Evolutionary conservation across 2,797 vertebrate genomes (phyloP).

Genomic region (Sebastes nivosus): DNA sequence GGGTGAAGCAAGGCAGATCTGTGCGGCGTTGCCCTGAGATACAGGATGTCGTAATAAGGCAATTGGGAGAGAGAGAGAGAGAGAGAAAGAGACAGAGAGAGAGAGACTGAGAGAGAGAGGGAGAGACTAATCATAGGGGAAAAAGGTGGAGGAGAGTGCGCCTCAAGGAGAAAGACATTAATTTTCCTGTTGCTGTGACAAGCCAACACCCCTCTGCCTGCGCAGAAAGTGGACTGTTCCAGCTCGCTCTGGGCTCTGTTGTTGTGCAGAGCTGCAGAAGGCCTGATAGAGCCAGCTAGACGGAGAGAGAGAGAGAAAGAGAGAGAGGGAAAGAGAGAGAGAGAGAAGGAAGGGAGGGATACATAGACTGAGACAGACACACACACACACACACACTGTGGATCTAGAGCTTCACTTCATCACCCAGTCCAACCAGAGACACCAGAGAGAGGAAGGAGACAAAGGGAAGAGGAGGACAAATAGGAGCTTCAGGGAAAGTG

Average conservation of each 20-base stretch:
- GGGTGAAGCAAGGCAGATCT: slow-evolving; percentile 49
- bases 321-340: not conserved
- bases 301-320: slow-evolving; percentile 21
- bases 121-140: slow-evolving; percentile 29
- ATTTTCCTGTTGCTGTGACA: slow-evolving; percentile 50
- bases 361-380: slow-evolving; percentile 48
- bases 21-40: slow-evolving; percentile 82
- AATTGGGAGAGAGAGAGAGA: slow-evolving; percentile 60
- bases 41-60: slow-evolving; percentile 84
- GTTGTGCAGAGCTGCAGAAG: slow-evolving; percentile 88
- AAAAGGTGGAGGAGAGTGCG: slow-evolving; percentile 47
- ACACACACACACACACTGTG: slow-evolving; percentile 45
- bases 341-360: slow-evolving; percentile 31
- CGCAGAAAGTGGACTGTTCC: slow-evolving; percentile 78
- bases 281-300: slow-evolving; percentile 77
- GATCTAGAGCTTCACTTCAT: slow-evolving; percentile 62
- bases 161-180: slow-evolving; percentile 54
- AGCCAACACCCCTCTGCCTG: slow-evolving; percentile 70
- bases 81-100: slow-evolving; percentile 16
- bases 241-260: slow-evolving; percentile 82
- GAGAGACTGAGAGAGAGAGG: slow-evolving; percentile 33
- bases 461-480: slow-evolving; percentile 31
- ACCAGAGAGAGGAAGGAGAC: slow-evolving; percentile 41
- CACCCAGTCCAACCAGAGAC: slow-evolving; percentile 41
- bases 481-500: slow-evolving; percentile 50